Conservation (phyloP, 2,888 invertebrate genomes). For the Andricus quercusramuli region DNA sequence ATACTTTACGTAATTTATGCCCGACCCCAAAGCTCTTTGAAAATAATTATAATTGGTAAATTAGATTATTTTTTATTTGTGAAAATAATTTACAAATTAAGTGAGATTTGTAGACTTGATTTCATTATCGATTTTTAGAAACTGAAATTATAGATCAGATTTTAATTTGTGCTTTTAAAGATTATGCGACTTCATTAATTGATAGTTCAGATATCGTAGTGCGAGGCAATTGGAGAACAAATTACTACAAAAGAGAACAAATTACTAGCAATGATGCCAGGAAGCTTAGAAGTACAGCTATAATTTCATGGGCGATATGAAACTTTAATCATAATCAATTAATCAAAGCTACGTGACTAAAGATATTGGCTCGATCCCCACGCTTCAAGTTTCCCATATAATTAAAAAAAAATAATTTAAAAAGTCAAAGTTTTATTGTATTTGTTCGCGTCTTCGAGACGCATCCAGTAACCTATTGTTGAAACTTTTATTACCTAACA, state of each 20-base stretch:
- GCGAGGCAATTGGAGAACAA: neutral
- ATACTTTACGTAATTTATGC: too few relatives aligned
- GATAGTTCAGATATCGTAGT: neutral
- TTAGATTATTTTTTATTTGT: neutral
- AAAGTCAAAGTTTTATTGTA: too few relatives aligned
- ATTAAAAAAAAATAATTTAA: too few relatives aligned
- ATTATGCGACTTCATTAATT: neutral
- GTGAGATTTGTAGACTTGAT: too few relatives aligned
- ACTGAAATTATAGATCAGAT: neutral
- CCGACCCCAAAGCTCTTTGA: neutral
- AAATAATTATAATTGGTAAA: neutral
- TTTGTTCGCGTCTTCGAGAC: too few relatives aligned
- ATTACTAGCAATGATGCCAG: neutral
- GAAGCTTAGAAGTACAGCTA: slow-evolving; percentile 1
- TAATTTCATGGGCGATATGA: slow-evolving; percentile 1
- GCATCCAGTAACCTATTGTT: too few relatives aligned
- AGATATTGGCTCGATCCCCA: neutral
- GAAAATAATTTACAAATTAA: too few relatives aligned
- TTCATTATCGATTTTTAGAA: neutral
- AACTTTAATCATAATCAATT: slow-evolving; percentile 1
- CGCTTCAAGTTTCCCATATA: neutral
- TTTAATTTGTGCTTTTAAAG: neutral
- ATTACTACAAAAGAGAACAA: too few relatives aligned
- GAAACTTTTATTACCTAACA: too few relatives aligned
- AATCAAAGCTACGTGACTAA: neutral